Evolutionary conservation across 2,113 vertebrate genomes (phyloP), one percentile per base, ranked within the genome.

Genomic region (Orthochromis indermauri): DNA sequence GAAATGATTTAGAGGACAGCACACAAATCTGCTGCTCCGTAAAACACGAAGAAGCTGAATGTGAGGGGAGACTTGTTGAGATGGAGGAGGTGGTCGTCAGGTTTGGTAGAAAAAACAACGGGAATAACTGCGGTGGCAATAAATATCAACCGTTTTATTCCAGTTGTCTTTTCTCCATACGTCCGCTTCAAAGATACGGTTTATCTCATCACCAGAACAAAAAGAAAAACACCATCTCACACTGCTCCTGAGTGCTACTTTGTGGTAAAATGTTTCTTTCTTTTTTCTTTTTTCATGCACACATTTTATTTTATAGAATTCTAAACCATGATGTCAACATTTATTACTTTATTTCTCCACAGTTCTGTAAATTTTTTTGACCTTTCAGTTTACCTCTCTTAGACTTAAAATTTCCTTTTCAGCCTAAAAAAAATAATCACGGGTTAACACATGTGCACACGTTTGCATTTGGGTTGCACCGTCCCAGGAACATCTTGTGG

Each of bases 1-100:
- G 89, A 94, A 95, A 95, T 95, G 92, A 95, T 96, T 95, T 95
- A 96, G 86, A 92, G 81, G 88, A 86, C 90, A 79, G 93, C 73
- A 85, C 90, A 93, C 91, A 95, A 94, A 95, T 95, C 94, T 94
- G 90, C 91, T 80, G 84, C 90, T 68, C 82, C 6, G 87, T 90
- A 80, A 86, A 90, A 86, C 81, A 82, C 5, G 3, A 14, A 57
- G 87, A 80, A 19, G 86, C 66, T 24, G 81, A 66, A 81, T 33
- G 84, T 24, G 84, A 89, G 86, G 45, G 71, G 84, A 90, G 88
- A 91, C 87, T 83, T 47, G 87, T 87, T 33, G 81, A 80, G 81
- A 82, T 80, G 81, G 85, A 89, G 68, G 78, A 57, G 89, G 81
- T 17, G 87, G 91, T 87, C 28, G 7, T 84, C 83, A 82, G 80